A percentile compares a stretch with the other conserved stretches of the same genome.
phyloP scores from a whole-genome alignment of 1,140 invertebrate species.

The Drosophila trapezifrons region DNA sequence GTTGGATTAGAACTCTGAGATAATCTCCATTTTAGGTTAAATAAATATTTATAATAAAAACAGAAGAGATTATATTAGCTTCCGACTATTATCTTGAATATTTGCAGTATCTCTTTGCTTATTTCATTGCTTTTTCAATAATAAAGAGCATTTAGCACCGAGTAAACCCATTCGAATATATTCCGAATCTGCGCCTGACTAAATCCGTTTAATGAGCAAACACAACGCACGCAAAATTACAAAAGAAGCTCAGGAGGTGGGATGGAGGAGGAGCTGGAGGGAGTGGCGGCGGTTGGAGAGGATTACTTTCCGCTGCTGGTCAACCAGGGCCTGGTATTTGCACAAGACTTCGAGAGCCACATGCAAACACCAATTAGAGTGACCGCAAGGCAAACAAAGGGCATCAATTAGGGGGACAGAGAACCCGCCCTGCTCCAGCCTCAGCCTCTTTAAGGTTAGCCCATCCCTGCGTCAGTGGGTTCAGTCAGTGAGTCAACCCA shows the following conservation, averaged over 20 bases:
- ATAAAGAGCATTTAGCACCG: slow-evolving; percentile 19
- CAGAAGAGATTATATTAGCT: background rate
- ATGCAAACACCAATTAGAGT: slow-evolving; percentile 83
- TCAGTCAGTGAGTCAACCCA: slow-evolving; percentile 17
- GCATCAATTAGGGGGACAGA: slow-evolving; percentile 71
- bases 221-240: slow-evolving; percentile 80
- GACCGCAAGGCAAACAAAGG: slow-evolving; percentile 77
- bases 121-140: background rate
- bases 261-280: background rate
- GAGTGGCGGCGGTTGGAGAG: background rate
- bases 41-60: background rate
- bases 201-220: slow-evolving; percentile 81
- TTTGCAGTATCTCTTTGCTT: background rate
- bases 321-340: slow-evolving; percentile 60
- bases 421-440: background rate
- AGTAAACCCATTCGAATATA: background rate
- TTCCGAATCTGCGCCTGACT: slow-evolving; percentile 22
- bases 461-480: background rate
- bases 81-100: background rate
- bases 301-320: slow-evolving; percentile 50
- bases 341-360: slow-evolving; percentile 74
- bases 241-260: slow-evolving; percentile 43
- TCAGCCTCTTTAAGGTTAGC: slow-evolving; percentile 21
- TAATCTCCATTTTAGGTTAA: background rate
- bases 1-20: no score